These are phyloP conservation scores for Cyanoramphus novaezelandiae DNA, from an alignment of 2,113 vertebrate species.

Conservation along the genomic window DNA sequence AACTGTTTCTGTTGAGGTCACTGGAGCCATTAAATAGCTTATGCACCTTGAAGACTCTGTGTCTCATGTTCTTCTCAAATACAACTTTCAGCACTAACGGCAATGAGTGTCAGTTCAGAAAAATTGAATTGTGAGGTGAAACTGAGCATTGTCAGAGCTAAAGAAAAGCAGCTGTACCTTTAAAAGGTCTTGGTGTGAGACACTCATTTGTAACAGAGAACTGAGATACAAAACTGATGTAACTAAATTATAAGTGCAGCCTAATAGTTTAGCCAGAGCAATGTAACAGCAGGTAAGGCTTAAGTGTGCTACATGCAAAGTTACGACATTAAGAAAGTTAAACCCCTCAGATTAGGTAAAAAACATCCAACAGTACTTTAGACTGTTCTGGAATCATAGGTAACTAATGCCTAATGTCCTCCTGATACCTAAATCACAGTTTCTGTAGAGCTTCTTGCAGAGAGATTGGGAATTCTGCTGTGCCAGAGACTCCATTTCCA, in stretches of 20 bases:
- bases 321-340: background rate
- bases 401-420: background rate
- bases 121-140: background rate
- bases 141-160: background rate
- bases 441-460: background rate
- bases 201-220: background rate
- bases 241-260: background rate
- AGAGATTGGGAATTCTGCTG: background rate
- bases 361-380: background rate
- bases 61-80: background rate
- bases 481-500: background rate
- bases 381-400: background rate
- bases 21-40: background rate
- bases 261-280: background rate
- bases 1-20: background rate
- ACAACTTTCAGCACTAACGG: background rate
- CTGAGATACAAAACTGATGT: background rate
- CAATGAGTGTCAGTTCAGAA: background rate
- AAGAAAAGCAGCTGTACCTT: background rate
- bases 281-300: background rate
- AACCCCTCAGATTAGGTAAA: background rate
- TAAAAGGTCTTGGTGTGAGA: background rate
- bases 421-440: background rate
- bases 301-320: background rate
- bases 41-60: background rate